Base-by-base conservation (phyloP, 2,888 invertebrate species). In the Aleiodes leptofemur region DNA sequence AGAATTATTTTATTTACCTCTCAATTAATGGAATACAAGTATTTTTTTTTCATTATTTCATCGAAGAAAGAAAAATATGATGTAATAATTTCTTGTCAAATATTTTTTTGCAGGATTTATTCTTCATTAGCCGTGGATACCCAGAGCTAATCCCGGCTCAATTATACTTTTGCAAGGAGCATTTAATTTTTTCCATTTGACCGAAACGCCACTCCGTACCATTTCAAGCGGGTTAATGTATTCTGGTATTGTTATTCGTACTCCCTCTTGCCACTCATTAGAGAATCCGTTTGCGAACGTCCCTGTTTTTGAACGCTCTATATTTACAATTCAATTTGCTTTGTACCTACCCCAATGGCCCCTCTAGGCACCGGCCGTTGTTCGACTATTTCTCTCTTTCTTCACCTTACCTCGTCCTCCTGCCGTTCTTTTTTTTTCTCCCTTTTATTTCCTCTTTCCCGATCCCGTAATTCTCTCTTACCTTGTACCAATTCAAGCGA, bases 321-420 rank as follows among this genome's bases (percentile, higher is more conserved):
- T 85, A 86, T 86, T 85, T 86, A 85, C 85, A 85, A 86, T 85
- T 86, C 85, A 85, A 86, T 86, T 85, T 83, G 82, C 82, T 82
- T 83, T 83, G 81, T 81, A 80, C 78, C 72, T 77, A 74, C 76
- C 75, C 70, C 77, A 76, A 72, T 43, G 43, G 57, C 29, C 64
- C 51, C 56, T 59, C 57, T 59, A 48, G 56, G 74, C 73, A 74
- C 38, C 77, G 74, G 74, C 66, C 76, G 72, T 73, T 68, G 51
- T 53, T 66, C 66, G 51, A 51, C 72, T 55, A 56, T 71, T n/a
- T 50, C 53, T 53, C 34, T 56, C 56, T 69, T 68, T 56, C 23
- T 51, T 61, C 69, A 43, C 56, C 61, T 16, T 66, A 74, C 64
- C 64, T 43, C 29, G 34, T 59, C 66, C 70, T 73, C 76, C 14